These are phyloP conservation scores for Gadus macrocephalus DNA, from an alignment of 2,113 vertebrate genomes.

Conservation along the genomic window DNA sequence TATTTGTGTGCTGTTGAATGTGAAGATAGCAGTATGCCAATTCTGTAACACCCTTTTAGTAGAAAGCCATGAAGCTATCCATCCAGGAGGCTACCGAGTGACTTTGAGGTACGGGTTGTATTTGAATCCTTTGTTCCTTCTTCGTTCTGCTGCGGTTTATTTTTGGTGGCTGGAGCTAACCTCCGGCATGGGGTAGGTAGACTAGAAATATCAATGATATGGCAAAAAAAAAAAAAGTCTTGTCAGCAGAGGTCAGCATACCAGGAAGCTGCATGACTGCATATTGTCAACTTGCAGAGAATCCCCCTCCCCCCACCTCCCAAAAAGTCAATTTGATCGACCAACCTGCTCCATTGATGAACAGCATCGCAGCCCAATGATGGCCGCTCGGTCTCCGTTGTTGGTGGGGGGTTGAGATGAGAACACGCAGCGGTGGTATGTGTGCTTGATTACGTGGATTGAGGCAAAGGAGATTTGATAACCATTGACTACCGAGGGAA, in stretches of 20 bases:
- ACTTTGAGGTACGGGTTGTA: too few relatives aligned
- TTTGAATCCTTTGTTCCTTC: too few relatives aligned
- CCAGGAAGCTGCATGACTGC: constrained; percentile 35
- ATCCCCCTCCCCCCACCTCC: constrained; percentile 29
- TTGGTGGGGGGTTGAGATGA: constrained; percentile 46
- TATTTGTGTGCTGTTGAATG: too few relatives aligned
- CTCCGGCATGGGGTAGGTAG: not conserved
- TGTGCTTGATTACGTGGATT: constrained; percentile 33
- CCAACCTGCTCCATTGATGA: constrained; percentile 49
- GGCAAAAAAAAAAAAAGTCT: constrained; percentile 29
- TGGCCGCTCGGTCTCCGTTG: constrained; percentile 13
- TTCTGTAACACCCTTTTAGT: too few relatives aligned
- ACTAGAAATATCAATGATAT: constrained; percentile 26
- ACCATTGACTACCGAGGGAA: constrained; percentile 53
- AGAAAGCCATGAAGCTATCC: too few relatives aligned
- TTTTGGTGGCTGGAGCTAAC: too few relatives aligned
- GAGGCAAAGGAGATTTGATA: constrained; percentile 38
- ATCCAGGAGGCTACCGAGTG: too few relatives aligned
- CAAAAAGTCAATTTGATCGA: constrained; percentile 47
- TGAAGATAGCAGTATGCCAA: too few relatives aligned
- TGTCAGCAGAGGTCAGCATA: constrained; percentile 43
- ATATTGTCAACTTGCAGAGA: constrained; percentile 24
- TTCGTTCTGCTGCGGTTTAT: too few relatives aligned
- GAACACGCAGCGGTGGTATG: constrained; percentile 40
- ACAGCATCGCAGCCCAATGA: too few relatives aligned